Evolutionary conservation across 2,888 invertebrate genomes (phyloP), one percentile per base, ranked within the genome.

Genomic region (Halocaridina rubra): DNA sequence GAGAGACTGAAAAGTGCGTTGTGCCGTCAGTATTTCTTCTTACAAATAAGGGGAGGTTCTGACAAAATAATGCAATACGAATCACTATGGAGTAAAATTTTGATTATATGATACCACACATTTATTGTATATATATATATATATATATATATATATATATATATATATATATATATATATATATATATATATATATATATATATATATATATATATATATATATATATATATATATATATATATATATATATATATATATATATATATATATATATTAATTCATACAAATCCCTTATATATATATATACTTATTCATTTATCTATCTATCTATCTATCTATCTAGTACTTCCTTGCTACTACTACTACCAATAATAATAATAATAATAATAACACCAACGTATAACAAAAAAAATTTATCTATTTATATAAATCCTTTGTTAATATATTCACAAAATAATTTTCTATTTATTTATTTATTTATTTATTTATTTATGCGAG

Each of bases 191-290:
- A 67, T 30, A 16, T 64, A 32, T 53, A 24, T 67, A 39, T 24
- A 39, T 33, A 78, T 57, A 53, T 57, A 59, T 53, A 5, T 57
- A 29, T 75, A 16, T 57, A 53, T 57, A 75, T 57, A 75, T 57
- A 75, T 75, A 75, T 57, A 75, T 59, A 75, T 53, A 75, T 57
- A 75, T 57, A 57, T 75, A 75, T 75, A 27, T 59, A 76, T 57
- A 57, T 30, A 76, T 27, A 57, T 76, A 76, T 30, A 57, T 76
- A 76, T 76, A 76, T 30, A 76, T 57, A 29, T 57, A 76, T 59
- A 76, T 76, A 57, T 29, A 57, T 76, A 57, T 30, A 76, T 57
- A 76, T 59, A 76, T 76, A 57, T 59, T 57, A 29, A 53, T 0
- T 22, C 27, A 27, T 16, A 24, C 7, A n/a, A 2, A 1, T 46